phyloP scores from a whole-genome alignment of 2,888 invertebrate species.

The Eupithecia vulgata region DNA sequence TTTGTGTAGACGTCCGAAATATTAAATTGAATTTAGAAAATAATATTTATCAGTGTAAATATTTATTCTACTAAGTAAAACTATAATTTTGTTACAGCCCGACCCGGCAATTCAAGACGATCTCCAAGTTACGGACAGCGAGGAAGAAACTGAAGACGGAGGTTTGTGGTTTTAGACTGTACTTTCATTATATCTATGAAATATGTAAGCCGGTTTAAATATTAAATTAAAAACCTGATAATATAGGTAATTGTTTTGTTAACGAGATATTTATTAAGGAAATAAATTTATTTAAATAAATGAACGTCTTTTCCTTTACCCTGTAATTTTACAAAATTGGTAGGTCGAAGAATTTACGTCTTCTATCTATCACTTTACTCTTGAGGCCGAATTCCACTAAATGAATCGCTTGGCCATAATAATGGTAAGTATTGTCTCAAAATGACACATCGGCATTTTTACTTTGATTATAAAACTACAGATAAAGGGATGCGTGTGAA shows the following conservation, averaged over 20 bases:
- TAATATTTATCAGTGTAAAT: too few species aligned
- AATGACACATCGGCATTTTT: too few species aligned
- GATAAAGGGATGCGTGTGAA: too few species aligned
- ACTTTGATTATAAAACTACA: too few species aligned
- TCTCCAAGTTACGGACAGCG: conserved; percentile 80
- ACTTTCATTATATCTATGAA: conserved; percentile 18
- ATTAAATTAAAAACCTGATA: conserved; percentile 10
- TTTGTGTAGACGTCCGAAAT: too few species aligned
- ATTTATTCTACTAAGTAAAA: too few species aligned
- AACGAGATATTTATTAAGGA: conserved; percentile 23
- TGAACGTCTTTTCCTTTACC: background rate
- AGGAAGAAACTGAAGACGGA: conserved; percentile 79
- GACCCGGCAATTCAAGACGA: conserved; percentile 81
- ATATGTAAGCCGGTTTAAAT: conserved; percentile 19
- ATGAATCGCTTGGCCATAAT: background rate
- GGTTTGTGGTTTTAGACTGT: conserved; percentile 76
- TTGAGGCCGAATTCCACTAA: too few species aligned
- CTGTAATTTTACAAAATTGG: too few species aligned
- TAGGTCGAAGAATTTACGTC: background rate
- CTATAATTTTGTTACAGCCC: conserved; percentile 59
- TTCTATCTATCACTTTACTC: background rate
- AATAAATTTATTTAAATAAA: conserved; percentile 30
- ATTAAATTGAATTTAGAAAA: too few species aligned
- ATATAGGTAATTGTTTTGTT: conserved; percentile 30
- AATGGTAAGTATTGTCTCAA: too few species aligned